phyloP scores from a whole-genome alignment of 2,797 vertebrate species.

The Synaphobranchus kaupii region DNA sequence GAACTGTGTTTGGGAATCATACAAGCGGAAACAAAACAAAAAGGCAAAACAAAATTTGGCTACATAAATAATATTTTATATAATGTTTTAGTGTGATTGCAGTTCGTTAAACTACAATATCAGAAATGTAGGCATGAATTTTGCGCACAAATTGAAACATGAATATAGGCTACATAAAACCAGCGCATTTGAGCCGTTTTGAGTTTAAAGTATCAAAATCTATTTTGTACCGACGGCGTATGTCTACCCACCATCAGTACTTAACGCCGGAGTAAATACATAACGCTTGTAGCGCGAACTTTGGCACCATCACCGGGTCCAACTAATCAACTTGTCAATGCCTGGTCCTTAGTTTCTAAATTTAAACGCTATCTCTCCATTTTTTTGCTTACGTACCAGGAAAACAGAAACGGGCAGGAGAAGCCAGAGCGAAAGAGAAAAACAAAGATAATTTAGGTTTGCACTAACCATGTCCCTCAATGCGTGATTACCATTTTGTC shows the following conservation, averaged over 20 bases:
- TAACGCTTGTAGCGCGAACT: slow-evolving; percentile 25
- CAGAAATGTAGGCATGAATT: not conserved
- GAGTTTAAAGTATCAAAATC: not conserved
- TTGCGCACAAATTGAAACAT: not conserved
- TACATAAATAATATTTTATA: slow-evolving; percentile 2
- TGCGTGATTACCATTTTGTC: slow-evolving; percentile 53
- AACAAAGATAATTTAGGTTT: slow-evolving; percentile 6
- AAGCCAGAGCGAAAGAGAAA: slow-evolving; percentile 3
- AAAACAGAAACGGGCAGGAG: slow-evolving; percentile 15
- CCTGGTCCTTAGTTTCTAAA: slow-evolving; percentile 41
- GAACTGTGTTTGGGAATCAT: not conserved
- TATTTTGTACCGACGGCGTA: not conserved
- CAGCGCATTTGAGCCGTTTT: not conserved
- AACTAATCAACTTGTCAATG: slow-evolving; percentile 48
- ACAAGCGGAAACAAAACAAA: not conserved
- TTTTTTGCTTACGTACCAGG: not conserved
- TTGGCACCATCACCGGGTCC: slow-evolving; percentile 32
- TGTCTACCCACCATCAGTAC: slow-evolving; percentile 8
- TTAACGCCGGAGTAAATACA: not conserved
- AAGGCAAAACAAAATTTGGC: not conserved
- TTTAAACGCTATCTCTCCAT: slow-evolving; percentile 32
- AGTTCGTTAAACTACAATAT: not conserved
- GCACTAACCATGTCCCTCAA: slow-evolving; percentile 74
- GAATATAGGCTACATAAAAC: not conserved
- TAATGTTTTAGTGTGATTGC: not conserved